Evolutionary conservation across 53 echinoderm and acorn worm genomes (phyloP), one percentile per base, ranked within the genome.

Genomic region (Apostichopus leukothele): DNA sequence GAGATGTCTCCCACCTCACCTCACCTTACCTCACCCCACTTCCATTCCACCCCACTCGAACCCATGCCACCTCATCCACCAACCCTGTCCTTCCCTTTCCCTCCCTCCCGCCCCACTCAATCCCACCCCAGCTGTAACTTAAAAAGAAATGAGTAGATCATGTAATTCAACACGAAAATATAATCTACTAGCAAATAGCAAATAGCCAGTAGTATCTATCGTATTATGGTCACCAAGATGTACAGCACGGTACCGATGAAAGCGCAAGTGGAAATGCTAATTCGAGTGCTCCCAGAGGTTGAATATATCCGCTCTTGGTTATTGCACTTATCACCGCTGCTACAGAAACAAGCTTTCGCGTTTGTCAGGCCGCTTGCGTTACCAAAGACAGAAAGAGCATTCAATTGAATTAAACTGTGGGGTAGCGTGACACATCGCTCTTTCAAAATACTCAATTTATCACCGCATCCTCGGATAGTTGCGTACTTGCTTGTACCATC

Each of bases 391-490:
- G 85, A 85, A 9, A 85, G 71, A 14, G 85, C 85, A 39, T 39
- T 22, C 67, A 85, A 22, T n/a, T 50, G 57, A 12, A 85, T 39
- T 11, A 18, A 26, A 10, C 12, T 10, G 71, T 85, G 26, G 13
- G 85, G 67, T 5, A 85, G 67, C 14, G 23, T 7, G 60, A 85
- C 26, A 67, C 85, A 85, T 1, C 18, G 22, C 7, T 85, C 85
- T 67, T 85, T 85, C 3, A 85, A 50, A 12, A 85, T 66, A 18
- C 67, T 66, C 13, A 85, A 1, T 51, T 85, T 59, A 22, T 85
- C 85, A 11, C 85, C 85, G 16, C 85, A 85, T 13, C 67, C 85
- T 12, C 85, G 85, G 50, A 85, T 85, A 13, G 67, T 63, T 27
- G 50, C 67, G 20, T 85, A 85, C 68, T 50, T 60, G 27, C 39